Base-by-base conservation (phyloP, 2,113 vertebrate species). In the Anhinga rufa region DNA sequence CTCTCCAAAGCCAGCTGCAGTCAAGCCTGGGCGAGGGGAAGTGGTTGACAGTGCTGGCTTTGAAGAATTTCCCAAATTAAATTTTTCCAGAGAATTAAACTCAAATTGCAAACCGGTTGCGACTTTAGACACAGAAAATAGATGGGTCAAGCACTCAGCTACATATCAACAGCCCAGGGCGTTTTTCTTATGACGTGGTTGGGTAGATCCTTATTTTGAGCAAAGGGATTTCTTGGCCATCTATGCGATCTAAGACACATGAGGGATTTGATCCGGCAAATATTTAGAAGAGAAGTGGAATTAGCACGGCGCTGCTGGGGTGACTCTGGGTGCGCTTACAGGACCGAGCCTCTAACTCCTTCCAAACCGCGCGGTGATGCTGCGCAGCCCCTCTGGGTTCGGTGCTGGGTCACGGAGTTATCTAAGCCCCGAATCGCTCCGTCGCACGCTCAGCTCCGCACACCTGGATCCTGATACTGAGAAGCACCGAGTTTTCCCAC, bases 371-470 rank as follows among this genome's bases (percentile, higher is more conserved):
- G 28, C 2, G 2, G 32, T 9, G 66, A 7, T 38, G 48, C 58
- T 40, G 54, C 86, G 72, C 21, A 31, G 62, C 42, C 19, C 61
- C 69, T 9, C 15, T 0, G 0, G 65, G 26, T 32, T 58, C 0
- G 0, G 29, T 6, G 69, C n/a, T 9, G 40, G 57, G 38, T 16
- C 68, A 7, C 11, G 10, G 7, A 20, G 14, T 44, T 40, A n/a
- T 14, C 61, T 20, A 32, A 10, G 2, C 16, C 12, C 22, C 2
- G 0, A 14, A 4, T 17, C 4, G 0, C 28, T 31, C 48, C 0
- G 0, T 21, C 1, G 62, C 77, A 40, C 61, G 4, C n/a, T 6
- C 18, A 0, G 42, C 48, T 49, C 54, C 6, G 3, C n/a, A 28
- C 16, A 49, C 9, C 25, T 7, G 0, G 38, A 7, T 22, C 46